These are phyloP conservation scores for Tyria jacobaeae DNA, from an alignment of 2,888 invertebrate genomes.

Conservation along the genomic window DNA sequence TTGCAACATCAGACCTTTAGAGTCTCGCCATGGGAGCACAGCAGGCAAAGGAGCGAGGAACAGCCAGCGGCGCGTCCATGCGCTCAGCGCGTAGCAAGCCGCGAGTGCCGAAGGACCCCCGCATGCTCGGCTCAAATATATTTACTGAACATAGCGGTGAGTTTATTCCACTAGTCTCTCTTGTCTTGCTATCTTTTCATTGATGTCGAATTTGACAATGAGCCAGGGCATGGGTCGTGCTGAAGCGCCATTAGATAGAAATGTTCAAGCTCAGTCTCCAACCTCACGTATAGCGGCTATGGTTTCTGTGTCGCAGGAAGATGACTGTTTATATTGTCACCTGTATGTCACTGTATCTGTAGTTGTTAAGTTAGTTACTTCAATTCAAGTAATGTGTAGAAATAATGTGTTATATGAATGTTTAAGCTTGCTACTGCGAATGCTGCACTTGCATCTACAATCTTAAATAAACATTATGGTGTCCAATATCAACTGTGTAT, in stretches of 20 bases:
- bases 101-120: conserved; percentile 92
- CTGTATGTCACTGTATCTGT: too few relatives aligned
- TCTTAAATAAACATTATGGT: neutral
- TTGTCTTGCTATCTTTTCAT: neutral
- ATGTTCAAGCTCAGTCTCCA: neutral
- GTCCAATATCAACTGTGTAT: neutral
- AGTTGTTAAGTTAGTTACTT: neutral
- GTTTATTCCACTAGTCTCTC: conserved; percentile 60
- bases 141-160: conserved; percentile 98
- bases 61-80: conserved; percentile 90
- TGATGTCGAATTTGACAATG: neutral
- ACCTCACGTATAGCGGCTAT: neutral
- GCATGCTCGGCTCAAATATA: conserved; percentile 95
- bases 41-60: conserved; percentile 96
- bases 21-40: conserved; percentile 93
- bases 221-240: conserved; percentile 4
- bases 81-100: conserved; percentile 92
- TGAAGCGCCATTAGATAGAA: conserved; percentile 3
- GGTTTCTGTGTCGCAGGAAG: neutral
- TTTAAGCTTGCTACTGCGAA: conserved; percentile 3
- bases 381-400: neutral
- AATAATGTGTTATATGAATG: neutral
- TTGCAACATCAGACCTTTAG: conserved; percentile 45
- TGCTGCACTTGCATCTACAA: conserved; percentile 3
- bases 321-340: neutral